Evolutionary conservation across 2,888 invertebrate genomes (phyloP).

Genomic region (Rotaria socialis): DNA sequence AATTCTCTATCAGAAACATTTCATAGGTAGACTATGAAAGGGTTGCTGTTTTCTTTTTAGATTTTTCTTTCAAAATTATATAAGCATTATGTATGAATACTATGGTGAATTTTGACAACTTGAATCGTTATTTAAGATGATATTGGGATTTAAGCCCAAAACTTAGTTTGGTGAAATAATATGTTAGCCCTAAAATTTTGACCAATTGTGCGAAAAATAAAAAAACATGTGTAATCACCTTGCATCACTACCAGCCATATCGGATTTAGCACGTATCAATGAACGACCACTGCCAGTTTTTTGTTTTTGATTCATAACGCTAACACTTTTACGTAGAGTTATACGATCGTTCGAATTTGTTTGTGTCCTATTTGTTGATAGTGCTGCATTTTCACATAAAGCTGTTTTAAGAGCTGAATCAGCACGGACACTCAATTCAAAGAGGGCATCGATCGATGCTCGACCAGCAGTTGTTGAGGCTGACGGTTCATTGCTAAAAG

Average conservation of each 20-base stretch:
- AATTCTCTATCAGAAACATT: no score
- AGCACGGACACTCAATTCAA: conserved; percentile 27
- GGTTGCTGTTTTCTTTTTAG: no score
- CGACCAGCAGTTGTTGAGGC: background rate
- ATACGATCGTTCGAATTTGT: background rate
- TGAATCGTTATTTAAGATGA: no score
- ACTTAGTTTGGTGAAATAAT: no score
- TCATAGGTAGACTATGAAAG: no score
- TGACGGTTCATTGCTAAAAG: background rate
- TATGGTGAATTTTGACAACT: no score
- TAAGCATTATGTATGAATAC: no score
- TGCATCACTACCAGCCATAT: conserved; percentile 1
- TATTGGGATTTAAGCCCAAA: no score
- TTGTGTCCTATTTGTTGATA: background rate
- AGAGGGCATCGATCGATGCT: background rate
- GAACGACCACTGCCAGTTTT: conserved; percentile 8
- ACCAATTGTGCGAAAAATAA: background rate
- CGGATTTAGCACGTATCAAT: background rate
- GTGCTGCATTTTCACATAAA: conserved; percentile 3
- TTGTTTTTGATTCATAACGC: background rate
- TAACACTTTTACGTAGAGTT: conserved; percentile 7
- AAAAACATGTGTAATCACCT: background rate
- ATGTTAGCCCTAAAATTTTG: no score
- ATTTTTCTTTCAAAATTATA: no score
- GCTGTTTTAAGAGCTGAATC: conserved; percentile 34